Evolutionary conservation across 1,140 invertebrate species (phyloP).

Genomic region (Asobara japonica): DNA sequence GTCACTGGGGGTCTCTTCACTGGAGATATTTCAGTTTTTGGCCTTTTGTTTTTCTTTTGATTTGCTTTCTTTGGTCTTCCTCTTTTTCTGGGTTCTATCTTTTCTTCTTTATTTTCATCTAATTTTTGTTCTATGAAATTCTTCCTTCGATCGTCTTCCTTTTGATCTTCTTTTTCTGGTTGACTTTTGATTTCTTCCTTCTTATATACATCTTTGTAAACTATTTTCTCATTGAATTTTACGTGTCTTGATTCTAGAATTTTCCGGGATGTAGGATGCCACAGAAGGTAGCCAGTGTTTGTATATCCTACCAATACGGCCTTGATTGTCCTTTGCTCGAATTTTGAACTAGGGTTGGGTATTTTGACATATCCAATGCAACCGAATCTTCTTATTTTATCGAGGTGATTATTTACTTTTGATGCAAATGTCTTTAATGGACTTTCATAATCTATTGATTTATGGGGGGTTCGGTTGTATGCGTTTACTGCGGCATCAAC

Average conservation of each 20-base stretch:
- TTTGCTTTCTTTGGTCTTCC: neutral
- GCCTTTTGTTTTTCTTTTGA: neutral
- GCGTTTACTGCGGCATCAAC: constrained; percentile 46
- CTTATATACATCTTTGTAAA: neutral
- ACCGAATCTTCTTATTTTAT: constrained; percentile 38
- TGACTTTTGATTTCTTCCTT: neutral
- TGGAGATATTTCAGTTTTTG: neutral
- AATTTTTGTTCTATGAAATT: neutral
- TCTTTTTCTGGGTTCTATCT: neutral
- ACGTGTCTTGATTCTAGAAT: neutral
- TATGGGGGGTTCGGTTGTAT: constrained; percentile 47
- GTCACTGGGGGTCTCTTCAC: neutral
- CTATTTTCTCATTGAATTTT: neutral
- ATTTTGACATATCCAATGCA: constrained; percentile 36
- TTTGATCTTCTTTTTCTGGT: neutral
- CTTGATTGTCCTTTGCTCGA: constrained; percentile 30
- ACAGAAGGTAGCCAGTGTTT: neutral
- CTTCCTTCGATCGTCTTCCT: neutral
- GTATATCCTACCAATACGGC: constrained; percentile 29
- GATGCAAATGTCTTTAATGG: constrained; percentile 22
- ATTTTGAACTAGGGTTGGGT: constrained; percentile 31
- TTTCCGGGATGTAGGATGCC: neutral
- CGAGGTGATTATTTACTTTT: constrained; percentile 18
- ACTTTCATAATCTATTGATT: constrained; percentile 32
- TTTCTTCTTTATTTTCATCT: neutral